Evolutionary conservation across 2,797 vertebrate genomes (phyloP), one percentile per base, ranked within the genome.

Genomic region (Triplophysa yarkandensis): DNA sequence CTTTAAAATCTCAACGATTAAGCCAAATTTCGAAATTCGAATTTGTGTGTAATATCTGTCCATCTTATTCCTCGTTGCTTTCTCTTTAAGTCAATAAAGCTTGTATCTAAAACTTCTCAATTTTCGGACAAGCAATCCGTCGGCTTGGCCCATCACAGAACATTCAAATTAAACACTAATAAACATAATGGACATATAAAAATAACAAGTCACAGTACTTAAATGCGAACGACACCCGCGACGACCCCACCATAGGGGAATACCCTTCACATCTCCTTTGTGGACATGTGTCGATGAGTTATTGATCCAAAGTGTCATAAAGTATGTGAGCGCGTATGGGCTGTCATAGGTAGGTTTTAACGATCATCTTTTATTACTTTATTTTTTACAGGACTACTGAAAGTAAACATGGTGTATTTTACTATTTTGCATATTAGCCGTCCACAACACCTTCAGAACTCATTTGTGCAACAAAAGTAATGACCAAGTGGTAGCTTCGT

Each of bases 241-340:
- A 50, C 30, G n/a, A n/a, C 21, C 5, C 34, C 70, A 21, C 7
- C 50, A 32, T n/a, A 5, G 30, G 17, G 19, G 25, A 17, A 65
- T 32, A 63, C 13, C 14, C 30, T 58, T 48, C 54, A 46, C 7
- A 65, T 50, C 4, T 62, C 11, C 55, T 66, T 60, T 36, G 54
- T 50, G 27, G 67, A 25, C 21, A 43, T 9, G 17, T 32, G 61
- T 46, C 46, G 61, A 71, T 75, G 52, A 65, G 25, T 32, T 61
- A 75, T 70, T 66, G 61, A 71, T 65, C 36, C 43, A 58, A 50
- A 62, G n/a, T 43, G 34, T 62, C 34, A 68, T 67, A 54, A 62
- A 48, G 14, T 30, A 41, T 44, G 50, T 4, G 32, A 2, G 21
- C 16, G 25, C 10, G 50, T 66, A 14, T 39, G 17, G 41, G 66